Evolutionary conservation across 2,113 vertebrate genomes (phyloP).

Genomic region (Eolophus roseicapilla): DNA sequence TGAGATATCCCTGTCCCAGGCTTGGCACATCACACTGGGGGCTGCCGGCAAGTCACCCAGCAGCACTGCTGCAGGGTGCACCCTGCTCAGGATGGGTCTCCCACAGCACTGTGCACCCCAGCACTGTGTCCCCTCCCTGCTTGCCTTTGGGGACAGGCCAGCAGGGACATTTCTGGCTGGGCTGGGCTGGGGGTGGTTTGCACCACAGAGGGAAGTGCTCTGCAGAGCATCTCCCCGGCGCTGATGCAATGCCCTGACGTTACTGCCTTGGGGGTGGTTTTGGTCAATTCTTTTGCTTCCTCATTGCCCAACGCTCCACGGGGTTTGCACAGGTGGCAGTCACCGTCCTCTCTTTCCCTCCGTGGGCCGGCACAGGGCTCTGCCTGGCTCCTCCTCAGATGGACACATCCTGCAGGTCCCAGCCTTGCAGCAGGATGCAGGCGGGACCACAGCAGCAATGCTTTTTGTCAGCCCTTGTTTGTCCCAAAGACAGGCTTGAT

Average conservation of each 20-base stretch:
- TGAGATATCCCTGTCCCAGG: neutral
- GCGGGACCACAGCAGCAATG: rapidly evolving
- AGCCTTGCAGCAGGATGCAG: neutral
- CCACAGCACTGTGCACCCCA: rapidly evolving
- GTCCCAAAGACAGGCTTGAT: neutral
- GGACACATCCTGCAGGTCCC: too few relatives aligned
- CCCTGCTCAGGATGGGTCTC: neutral
- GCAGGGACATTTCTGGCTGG: neutral
- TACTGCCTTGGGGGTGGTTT: neutral
- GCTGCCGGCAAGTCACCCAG: neutral
- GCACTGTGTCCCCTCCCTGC: neutral
- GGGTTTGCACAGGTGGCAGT: neutral
- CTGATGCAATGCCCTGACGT: neutral
- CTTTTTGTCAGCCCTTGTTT: rapidly evolving
- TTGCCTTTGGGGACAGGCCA: neutral
- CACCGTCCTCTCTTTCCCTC: neutral
- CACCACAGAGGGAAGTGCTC: neutral
- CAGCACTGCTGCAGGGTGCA: neutral
- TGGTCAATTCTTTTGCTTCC: slow-evolving; percentile 1
- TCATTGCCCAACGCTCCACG: neutral
- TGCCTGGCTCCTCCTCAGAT: neutral
- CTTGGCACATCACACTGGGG: rapidly evolving
- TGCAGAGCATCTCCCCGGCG: neutral
- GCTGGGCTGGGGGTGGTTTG: neutral
- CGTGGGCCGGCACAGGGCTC: rapidly evolving